Base-by-base conservation (phyloP, 1,140 invertebrate species). In the Drosophila hydei region DNA sequence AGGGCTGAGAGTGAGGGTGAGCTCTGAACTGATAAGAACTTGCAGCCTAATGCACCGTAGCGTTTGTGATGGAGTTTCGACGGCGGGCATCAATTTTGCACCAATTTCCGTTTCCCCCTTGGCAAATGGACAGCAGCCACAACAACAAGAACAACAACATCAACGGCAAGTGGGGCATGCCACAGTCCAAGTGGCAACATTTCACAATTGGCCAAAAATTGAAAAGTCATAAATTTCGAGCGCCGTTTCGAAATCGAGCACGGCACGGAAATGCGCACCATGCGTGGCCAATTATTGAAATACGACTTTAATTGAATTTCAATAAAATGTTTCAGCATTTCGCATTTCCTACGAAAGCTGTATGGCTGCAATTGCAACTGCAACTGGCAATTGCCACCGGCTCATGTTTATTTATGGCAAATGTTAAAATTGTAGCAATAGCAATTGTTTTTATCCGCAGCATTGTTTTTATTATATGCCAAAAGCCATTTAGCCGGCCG, bases 261-360 rank as follows among this genome's bases (percentile, higher is more conserved):
- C 50, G 58, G 75, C 83, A 87, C 83, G 81, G 81, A 87, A 87
- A 83, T 89, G 83, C 68, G 79, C 69, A 87, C 83, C 83, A 87
- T 87, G 83, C 83, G 84, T 87, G 84, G 78, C 83, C 83, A 87
- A 87, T 87, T 87, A 87, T 87, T 87, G 83, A 87, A 87, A 87
- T 89, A 89, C 83, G 83, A 84, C 83, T 87, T 87, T 87, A 87
- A 87, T 89, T 87, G 83, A 88, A 87, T 87, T 87, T 87, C 84
- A 87, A 87, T 87, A 87, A 87, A 87, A 87, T 87, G 78, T 84
- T 72, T 72, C 61, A 83, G 63, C 63, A 77, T 87, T 85, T 81
- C 75, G 81, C 73, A 77, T 75, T 72, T 55, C 43, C 62, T 48
- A 12, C n/a, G 14, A 25, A 50, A 14, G 6, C 12, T 14, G 38